A percentile compares a stretch with the other conserved stretches of the same genome.
Evolutionary conservation across 2,888 invertebrate genomes (phyloP).

Genomic region (Bombyx huttoni): DNA sequence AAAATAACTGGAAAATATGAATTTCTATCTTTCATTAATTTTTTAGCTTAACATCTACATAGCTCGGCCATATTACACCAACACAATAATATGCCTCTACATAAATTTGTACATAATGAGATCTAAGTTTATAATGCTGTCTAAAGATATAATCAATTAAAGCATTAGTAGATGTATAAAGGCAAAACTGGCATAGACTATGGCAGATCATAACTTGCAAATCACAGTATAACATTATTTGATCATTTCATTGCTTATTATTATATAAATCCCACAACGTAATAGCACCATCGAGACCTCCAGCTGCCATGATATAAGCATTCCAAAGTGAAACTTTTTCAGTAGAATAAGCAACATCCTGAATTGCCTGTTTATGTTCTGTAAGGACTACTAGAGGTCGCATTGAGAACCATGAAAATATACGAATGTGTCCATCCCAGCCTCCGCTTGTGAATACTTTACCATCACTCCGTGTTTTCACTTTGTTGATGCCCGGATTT

Average conservation of each 20-base stretch:
- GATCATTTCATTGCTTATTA: conserved; percentile 38
- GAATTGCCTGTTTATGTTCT: conserved; percentile 79
- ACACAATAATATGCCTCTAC: conserved; percentile 14
- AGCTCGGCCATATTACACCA: conserved; percentile 33
- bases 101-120: conserved; percentile 6
- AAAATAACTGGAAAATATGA: conserved; percentile 52
- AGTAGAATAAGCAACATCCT: conserved; percentile 80
- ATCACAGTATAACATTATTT: conserved; percentile 1
- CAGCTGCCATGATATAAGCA: conserved; percentile 84
- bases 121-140: conserved; percentile 7
- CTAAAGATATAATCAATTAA: conserved; percentile 1
- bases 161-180: conserved; percentile 14
- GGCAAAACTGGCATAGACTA: conserved; percentile 38
- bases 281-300: conserved; percentile 81
- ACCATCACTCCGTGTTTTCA: conserved; percentile 77
- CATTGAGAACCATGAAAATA: conserved; percentile 84
- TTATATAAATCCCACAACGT: conserved; percentile 88
- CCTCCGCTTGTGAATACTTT: conserved; percentile 83
- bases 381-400: conserved; percentile 80
- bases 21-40: conserved; percentile 33
- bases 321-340: conserved; percentile 77
- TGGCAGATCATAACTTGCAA: conserved; percentile 2
- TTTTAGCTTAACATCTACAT: conserved; percentile 38
- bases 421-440: conserved; percentile 82
- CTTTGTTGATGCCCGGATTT: conserved; percentile 80